Conservation (phyloP, 2,888 invertebrate genomes). For the Sarcophaga carnaria region DNA sequence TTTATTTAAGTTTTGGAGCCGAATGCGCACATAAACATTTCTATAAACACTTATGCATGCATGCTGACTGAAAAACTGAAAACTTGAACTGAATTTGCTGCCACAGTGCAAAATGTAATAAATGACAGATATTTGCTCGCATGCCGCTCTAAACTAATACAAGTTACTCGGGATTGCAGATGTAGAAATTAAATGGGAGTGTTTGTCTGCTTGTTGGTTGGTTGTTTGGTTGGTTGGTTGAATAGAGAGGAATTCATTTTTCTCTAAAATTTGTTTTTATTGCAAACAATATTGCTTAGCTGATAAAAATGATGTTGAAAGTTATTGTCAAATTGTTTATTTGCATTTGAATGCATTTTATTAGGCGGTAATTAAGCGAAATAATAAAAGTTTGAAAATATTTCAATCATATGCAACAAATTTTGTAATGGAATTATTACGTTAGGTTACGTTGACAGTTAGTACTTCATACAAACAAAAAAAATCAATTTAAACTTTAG, state of each 20-base stretch:
- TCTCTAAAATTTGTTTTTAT: neutral
- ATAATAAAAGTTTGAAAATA: too few species aligned
- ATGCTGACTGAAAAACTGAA: slow-evolving; percentile 17
- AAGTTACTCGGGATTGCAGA: too few species aligned
- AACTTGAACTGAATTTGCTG: neutral
- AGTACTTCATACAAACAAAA: too few species aligned
- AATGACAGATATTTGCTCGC: too few species aligned
- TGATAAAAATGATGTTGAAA: slow-evolving; percentile 27
- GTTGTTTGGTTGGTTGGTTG: neutral
- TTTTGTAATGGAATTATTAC: too few species aligned
- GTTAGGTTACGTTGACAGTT: too few species aligned
- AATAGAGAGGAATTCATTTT: slow-evolving; percentile 20
- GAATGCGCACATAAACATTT: neutral
- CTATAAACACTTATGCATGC: neutral
- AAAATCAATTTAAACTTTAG: too few species aligned
- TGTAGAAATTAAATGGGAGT: slow-evolving; percentile 22
- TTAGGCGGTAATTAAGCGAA: too few species aligned
- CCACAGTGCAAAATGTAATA: too few species aligned
- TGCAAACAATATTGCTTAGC: neutral
- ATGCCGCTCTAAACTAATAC: too few species aligned
- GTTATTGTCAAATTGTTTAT: slow-evolving; percentile 22
- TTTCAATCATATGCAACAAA: too few species aligned
- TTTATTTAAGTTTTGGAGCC: slow-evolving; percentile 62
- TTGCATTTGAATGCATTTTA: neutral
- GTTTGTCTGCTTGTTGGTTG: neutral